These are phyloP conservation scores for Ganaspis sp. DNA, from an alignment of 1,140 invertebrate species.

Conservation along the genomic window DNA sequence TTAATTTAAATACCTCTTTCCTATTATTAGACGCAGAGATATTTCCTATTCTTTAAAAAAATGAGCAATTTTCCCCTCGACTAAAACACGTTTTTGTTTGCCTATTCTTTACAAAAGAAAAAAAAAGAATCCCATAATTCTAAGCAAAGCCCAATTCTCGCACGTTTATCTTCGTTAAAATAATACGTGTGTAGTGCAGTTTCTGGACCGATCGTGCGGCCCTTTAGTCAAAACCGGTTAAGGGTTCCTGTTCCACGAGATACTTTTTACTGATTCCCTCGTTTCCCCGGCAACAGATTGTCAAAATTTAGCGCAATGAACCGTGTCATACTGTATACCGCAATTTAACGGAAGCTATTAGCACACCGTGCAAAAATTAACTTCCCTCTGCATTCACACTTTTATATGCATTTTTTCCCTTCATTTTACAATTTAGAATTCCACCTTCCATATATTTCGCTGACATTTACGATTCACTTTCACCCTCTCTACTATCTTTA, in stretches of 20 bases:
- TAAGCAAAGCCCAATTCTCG: slow-evolving; percentile 37
- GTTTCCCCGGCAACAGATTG: slow-evolving; percentile 50
- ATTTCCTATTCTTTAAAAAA: too few relatives aligned
- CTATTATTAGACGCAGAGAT: too few relatives aligned
- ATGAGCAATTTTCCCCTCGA: too few relatives aligned
- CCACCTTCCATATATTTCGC: background rate
- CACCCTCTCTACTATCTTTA: background rate
- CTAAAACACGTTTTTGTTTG: background rate
- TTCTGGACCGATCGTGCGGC: slow-evolving; percentile 51
- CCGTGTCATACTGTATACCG: slow-evolving; percentile 15
- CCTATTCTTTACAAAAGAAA: background rate
- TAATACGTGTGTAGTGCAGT: slow-evolving; percentile 48
- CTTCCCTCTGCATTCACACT: background rate
- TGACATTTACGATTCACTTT: slow-evolving; percentile 26
- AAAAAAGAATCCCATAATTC: background rate
- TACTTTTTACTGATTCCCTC: slow-evolving; percentile 48
- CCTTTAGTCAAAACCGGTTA: slow-evolving; percentile 55
- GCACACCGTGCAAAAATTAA: background rate
- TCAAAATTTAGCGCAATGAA: slow-evolving; percentile 43
- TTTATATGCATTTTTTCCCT: background rate
- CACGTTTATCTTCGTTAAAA: slow-evolving; percentile 59
- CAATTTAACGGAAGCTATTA: slow-evolving; percentile 20
- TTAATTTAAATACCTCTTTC: too few relatives aligned
- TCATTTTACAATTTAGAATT: background rate
- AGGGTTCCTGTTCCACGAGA: slow-evolving; percentile 44